A percentile compares a stretch with the other conserved stretches of the same genome.
Evolutionary conservation across 2,888 invertebrate species (phyloP).

Genomic region (Apamea sordens): DNA sequence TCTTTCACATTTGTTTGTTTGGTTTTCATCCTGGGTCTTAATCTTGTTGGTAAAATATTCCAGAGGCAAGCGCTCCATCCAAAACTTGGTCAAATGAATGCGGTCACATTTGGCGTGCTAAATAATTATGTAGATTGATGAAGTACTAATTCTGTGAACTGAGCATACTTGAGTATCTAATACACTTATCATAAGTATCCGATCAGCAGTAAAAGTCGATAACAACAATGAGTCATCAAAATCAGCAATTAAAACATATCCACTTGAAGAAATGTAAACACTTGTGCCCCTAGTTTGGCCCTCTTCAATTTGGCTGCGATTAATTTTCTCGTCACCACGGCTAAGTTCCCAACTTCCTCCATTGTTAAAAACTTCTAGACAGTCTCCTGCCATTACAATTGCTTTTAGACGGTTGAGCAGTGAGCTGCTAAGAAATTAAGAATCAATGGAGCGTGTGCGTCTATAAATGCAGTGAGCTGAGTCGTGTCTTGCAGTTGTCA

Average conservation of each 20-base stretch:
- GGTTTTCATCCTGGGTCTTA: background rate
- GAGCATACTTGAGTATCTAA: background rate
- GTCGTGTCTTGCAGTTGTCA: slow-evolving; percentile 39
- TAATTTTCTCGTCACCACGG: background rate
- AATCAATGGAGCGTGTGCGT: slow-evolving; percentile 16
- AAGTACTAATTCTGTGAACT: slow-evolving; percentile 8
- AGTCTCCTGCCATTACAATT: slow-evolving; percentile 5
- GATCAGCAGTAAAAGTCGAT: slow-evolving; percentile 6
- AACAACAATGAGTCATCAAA: slow-evolving; percentile 26
- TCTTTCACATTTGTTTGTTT: background rate
- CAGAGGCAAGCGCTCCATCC: background rate
- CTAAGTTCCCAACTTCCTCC: background rate
- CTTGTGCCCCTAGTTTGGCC: background rate
- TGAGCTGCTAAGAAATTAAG: slow-evolving; percentile 15
- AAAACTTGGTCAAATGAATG: background rate
- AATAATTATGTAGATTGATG: background rate
- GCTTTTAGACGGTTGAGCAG: slow-evolving; percentile 3
- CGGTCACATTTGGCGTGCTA: background rate
- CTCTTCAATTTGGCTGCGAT: slow-evolving; percentile 12
- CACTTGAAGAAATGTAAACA: slow-evolving; percentile 22
- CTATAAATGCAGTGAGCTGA: slow-evolving; percentile 14
- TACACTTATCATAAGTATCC: slow-evolving; percentile 5
- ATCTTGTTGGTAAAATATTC: background rate
- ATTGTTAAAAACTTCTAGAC: background rate
- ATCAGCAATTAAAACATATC: slow-evolving; percentile 27